Evolutionary conservation across 2,888 invertebrate genomes (phyloP), one percentile per base, ranked within the genome.

Genomic region (Hydropsyche betteni): DNA sequence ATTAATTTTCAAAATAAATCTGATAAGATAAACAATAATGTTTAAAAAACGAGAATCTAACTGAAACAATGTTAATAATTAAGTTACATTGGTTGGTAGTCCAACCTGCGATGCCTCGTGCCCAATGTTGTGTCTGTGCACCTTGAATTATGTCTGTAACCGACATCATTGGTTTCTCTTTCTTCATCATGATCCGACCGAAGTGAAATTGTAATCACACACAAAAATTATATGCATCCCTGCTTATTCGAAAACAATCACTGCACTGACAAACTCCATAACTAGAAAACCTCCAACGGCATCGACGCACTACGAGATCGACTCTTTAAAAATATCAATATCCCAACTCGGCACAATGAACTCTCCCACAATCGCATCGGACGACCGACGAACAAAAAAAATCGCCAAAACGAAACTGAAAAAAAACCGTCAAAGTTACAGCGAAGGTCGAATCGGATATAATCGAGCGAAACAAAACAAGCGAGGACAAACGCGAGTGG

Each of bases 121-220:
- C 88, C 91, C 91, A 91, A 84, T 91, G 91, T 80, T 89, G 89
- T 50, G 87, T 86, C 82, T 89, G 89, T 73, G 89, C 88, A 79
- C 90, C 90, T 82, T 91, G 90, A 83, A 94, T 93, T 84, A 94
- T 91, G 82, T 93, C 93, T 82, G 93, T 92, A 83, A 94, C 94
- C 84, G 93, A 93, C 92, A 93, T 93, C 88, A 93, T 93, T 82
- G 94, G 93, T 84, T 94, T 93, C 86, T 94, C 94, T 87, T 94
- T 94, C 89, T 93, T 94, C 90, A 93, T 91, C 92, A 93, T 90
- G 82, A 85, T 87, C 82, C 77, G 68, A 75, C 16, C 34, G n/a
- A 12, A 34, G n/a, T 74, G 52, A 50, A n/a, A 6, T 34, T 38
- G 5, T 58, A 64, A 7, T 6, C 12, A n/a, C 53, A 16, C 44